These are phyloP conservation scores for Palythoa caribaeorum DNA, from an alignment of 92 coral and sea anemone genomes.

Conservation along the genomic window DNA sequence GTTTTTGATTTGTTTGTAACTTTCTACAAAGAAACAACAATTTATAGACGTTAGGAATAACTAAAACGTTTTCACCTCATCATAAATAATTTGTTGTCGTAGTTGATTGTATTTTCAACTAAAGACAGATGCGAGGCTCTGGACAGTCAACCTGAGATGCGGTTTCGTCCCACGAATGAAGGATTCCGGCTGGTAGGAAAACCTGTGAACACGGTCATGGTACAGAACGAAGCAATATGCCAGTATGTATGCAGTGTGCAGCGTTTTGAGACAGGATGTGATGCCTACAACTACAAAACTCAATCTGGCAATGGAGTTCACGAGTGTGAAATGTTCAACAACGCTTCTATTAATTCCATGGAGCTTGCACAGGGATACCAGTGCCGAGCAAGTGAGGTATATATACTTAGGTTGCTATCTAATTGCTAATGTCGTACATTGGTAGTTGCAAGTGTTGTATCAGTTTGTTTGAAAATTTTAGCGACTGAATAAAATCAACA, in stretches of 20 bases:
- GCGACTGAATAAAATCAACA: no score
- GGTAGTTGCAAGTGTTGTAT: no score
- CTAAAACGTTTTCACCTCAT: background rate
- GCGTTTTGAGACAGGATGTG: conserved; percentile 1
- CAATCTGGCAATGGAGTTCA: background rate
- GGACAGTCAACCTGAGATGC: background rate
- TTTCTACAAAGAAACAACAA: no score
- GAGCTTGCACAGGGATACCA: background rate
- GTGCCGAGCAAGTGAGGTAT: background rate
- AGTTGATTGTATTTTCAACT: background rate
- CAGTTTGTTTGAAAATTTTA: no score
- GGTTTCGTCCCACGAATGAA: conserved; percentile 3
- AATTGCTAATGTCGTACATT: no score
- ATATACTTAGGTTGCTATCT: no score
- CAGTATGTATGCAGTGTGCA: background rate
- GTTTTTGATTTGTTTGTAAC: no score
- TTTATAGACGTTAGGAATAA: no score
- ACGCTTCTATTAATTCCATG: background rate
- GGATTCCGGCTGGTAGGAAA: background rate
- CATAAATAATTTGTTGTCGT: no score
- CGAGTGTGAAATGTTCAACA: conserved; percentile 17
- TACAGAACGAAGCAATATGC: background rate
- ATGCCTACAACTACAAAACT: background rate
- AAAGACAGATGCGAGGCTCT: background rate
- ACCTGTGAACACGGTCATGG: background rate